phyloP scores from a whole-genome alignment of 1,140 invertebrate genomes.

The Portunus trituberculatus region DNA sequence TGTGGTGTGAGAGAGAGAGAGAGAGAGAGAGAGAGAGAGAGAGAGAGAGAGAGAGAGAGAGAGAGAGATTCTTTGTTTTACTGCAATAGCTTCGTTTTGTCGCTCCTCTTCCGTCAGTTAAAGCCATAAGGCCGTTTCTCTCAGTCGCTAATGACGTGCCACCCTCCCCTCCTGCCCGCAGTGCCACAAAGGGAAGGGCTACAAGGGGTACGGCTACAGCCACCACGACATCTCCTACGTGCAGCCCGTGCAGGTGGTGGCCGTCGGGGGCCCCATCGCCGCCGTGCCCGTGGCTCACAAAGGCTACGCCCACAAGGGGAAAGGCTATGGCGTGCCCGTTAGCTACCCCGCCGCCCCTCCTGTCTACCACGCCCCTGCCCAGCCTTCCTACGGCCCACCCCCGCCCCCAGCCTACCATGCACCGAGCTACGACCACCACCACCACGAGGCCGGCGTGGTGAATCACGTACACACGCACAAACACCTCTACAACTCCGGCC shows the following conservation, averaged over 20 bases:
- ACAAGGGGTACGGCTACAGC: conserved; percentile 76
- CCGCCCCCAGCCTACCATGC: neutral
- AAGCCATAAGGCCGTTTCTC: neutral
- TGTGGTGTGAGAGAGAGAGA: neutral
- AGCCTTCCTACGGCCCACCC: neutral
- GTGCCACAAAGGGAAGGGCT: conserved; percentile 66
- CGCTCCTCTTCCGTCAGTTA: neutral
- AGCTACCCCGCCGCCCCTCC: conserved; percentile 1
- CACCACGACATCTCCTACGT: conserved; percentile 87
- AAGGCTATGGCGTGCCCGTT: conserved; percentile 3
- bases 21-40: conserved; percentile 27
- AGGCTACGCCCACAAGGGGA: conserved; percentile 25
- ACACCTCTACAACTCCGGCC: conserved; percentile 35
- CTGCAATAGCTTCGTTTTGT: neutral
- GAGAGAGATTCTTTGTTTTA: neutral
- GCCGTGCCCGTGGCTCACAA: conserved; percentile 85
- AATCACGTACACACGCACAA: conserved; percentile 65
- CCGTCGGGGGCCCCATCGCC: conserved; percentile 87
- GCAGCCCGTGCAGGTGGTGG: conserved; percentile 90
- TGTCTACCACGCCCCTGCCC: conserved; percentile 13
- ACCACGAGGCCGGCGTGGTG: neutral
- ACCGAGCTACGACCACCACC: neutral
- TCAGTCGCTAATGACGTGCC: neutral
- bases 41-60: conserved; percentile 33
- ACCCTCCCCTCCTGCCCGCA: neutral